Evolutionary conservation across 2,888 invertebrate genomes (phyloP).

Genomic region (Eurois occulta): DNA sequence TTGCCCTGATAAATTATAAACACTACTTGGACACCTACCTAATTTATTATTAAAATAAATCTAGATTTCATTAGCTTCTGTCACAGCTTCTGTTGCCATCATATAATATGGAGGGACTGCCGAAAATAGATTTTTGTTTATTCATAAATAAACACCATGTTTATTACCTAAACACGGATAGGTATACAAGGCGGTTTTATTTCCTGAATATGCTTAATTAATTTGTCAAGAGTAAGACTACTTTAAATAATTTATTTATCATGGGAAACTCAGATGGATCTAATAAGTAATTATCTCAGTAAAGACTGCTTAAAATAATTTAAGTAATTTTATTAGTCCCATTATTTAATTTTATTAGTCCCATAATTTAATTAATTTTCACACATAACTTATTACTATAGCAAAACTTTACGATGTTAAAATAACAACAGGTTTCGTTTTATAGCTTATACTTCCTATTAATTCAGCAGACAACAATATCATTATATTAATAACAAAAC

Average conservation of each 20-base stretch:
- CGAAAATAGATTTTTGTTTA: not conserved
- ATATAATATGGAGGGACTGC: not conserved
- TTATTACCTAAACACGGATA: not conserved
- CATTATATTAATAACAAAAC: slow-evolving; percentile 14
- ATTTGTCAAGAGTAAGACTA: too few species aligned
- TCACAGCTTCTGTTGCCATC: not conserved
- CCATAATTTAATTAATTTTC: slow-evolving; percentile 9
- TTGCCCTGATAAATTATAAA: not conserved
- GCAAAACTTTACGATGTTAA: not conserved
- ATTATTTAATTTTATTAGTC: slow-evolving; percentile 3
- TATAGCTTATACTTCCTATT: not conserved
- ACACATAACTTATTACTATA: slow-evolving; percentile 2
- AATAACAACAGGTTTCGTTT: slow-evolving; percentile 32
- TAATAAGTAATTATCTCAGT: not conserved
- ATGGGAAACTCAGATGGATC: not conserved
- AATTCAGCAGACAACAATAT: slow-evolving; percentile 2
- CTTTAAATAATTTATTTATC: not conserved
- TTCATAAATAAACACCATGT: not conserved
- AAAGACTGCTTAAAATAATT: not conserved
- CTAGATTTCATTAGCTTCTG: slow-evolving; percentile 7
- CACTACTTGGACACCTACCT: not conserved
- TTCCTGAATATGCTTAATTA: not conserved
- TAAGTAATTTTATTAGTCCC: slow-evolving; percentile 12
- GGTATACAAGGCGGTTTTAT: too few species aligned
- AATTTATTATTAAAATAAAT: not conserved